These are phyloP conservation scores for Agriopis marginaria DNA, from an alignment of 2,888 invertebrate species.

Conservation along the genomic window DNA sequence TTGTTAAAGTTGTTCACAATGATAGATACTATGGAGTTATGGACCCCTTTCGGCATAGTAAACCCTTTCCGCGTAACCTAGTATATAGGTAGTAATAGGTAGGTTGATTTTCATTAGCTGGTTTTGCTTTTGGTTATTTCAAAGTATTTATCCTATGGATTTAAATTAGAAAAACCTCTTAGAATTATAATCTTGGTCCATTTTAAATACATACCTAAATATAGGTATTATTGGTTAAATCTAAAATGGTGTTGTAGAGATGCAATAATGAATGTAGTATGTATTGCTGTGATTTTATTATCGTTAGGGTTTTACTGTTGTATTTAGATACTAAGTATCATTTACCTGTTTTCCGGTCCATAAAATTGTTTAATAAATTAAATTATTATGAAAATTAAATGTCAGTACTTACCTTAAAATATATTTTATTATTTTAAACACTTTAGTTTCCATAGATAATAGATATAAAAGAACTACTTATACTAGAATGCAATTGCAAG, in stretches of 20 bases:
- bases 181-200: background rate
- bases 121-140: too few relatives aligned
- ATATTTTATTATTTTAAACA: background rate
- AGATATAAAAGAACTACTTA: background rate
- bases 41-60: too few relatives aligned
- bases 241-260: slow-evolving; percentile 27
- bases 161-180: too few relatives aligned
- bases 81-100: too few relatives aligned
- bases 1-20: too few relatives aligned
- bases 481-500: too few relatives aligned
- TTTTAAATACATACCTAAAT: background rate
- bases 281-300: slow-evolving; percentile 47
- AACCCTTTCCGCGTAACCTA: too few relatives aligned
- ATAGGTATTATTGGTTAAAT: background rate
- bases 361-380: slow-evolving; percentile 38
- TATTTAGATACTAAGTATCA: slow-evolving; percentile 50
- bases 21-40: too few relatives aligned
- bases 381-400: slow-evolving; percentile 41
- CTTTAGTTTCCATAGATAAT: background rate
- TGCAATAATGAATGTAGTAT: slow-evolving; percentile 35
- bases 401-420: slow-evolving; percentile 14
- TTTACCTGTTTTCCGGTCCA: slow-evolving; percentile 46
- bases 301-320: slow-evolving; percentile 39
- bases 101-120: too few relatives aligned
- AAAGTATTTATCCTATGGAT: too few relatives aligned